Evolutionary conservation across 2,888 invertebrate species (phyloP).

Genomic region (Pediacus dermestoides): DNA sequence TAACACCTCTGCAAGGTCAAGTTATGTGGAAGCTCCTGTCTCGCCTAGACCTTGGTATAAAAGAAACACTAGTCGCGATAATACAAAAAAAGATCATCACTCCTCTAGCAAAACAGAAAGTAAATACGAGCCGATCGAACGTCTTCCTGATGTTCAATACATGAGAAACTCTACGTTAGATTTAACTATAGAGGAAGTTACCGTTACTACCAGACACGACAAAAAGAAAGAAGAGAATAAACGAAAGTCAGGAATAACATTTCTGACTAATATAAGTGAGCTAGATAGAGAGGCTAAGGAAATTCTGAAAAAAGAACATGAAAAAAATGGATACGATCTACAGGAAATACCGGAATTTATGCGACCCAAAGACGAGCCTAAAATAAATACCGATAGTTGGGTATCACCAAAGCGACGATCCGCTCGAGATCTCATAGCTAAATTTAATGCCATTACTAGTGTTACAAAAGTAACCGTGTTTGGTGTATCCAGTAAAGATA

Average conservation of each 20-base stretch:
- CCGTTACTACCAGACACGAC: too few species aligned
- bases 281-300: constrained; percentile 74
- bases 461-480: constrained; percentile 56
- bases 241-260: constrained; percentile 57
- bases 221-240: constrained; percentile 49
- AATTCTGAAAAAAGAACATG: constrained; percentile 56
- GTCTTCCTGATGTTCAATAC: constrained; percentile 55
- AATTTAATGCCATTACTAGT: constrained; percentile 61
- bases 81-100: constrained; percentile 37
- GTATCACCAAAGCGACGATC: constrained; percentile 43
- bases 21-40: constrained; percentile 43
- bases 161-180: constrained; percentile 50
- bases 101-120: constrained; percentile 32
- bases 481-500: constrained; percentile 37
- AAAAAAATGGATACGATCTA: constrained; percentile 23
- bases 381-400: constrained; percentile 38
- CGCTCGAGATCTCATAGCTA: constrained; percentile 57
- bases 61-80: constrained; percentile 46
- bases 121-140: constrained; percentile 43
- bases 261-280: constrained; percentile 73
- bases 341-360: constrained; percentile 46
- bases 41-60: constrained; percentile 67
- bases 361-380: constrained; percentile 42
- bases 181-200: constrained; percentile 31
- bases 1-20: constrained; percentile 34